Base-by-base conservation (phyloP, 2,888 invertebrate genomes). In the Amphipoea lucens region DNA sequence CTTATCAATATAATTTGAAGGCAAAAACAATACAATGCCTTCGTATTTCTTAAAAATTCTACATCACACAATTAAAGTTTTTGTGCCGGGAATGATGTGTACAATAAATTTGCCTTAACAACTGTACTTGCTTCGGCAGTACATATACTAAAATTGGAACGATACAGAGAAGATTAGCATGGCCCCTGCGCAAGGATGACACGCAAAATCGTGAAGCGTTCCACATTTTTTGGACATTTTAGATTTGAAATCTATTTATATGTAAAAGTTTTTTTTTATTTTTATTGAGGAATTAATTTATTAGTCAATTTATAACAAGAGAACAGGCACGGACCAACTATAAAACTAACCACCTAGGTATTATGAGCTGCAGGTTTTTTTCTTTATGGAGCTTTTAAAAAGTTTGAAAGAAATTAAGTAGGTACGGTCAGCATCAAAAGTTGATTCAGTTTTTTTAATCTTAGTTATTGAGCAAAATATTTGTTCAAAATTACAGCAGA, bases 131-230 rank as follows among this genome's bases (percentile, higher is more conserved):
- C 93, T 93, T 93, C 93, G 92, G 93, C 93, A 93, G 93, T 93
- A 93, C 93, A 93, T 93, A 93, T 93, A 93, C 93, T 93, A 93
- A 93, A 93, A 93, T 93, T 93, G 93, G 93, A 93, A 93, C 93
- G 93, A 93, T 93, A 92, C 92, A 92, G 92, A 92, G 92, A 93
- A 93, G 92, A 92, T 93, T 93, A 93, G 93, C 93, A 93, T 93
- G 93, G 93, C 93, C 93, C 93, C 93, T 93, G 93, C 93, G 93
- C 93, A 93, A 93, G 93, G 93, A 93, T 93, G 93, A 93, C 93
- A 93, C 93, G 93, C 92, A 93, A 93, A 93, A 93, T 93, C 92
- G 92, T 92, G 92, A 92, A 92, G 92, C 93, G 93, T 93, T 93
- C 92, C 93, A 92, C 92, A 93, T 93, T 93, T 93, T 93, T 93